Percentiles rank a stretch among this genome's conserved stretches.
These are phyloP conservation scores for Hydractinia echinata DNA, from an alignment of 30 jellyfish, hydroid and myxozoan species.

Conservation along the genomic window DNA sequence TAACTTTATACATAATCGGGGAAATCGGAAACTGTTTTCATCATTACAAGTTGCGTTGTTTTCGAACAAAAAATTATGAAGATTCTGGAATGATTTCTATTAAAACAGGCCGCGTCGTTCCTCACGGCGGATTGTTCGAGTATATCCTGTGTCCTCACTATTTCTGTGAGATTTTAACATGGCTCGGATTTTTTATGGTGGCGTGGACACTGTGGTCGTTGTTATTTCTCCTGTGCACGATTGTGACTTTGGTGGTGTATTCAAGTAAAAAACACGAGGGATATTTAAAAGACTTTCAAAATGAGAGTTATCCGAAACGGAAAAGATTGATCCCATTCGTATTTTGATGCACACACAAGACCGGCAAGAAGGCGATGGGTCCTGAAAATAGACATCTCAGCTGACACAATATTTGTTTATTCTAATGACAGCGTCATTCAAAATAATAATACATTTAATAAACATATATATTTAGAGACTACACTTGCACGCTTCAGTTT, in stretches of 20 bases:
- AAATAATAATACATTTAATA: too few species aligned
- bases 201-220: slow-evolving; percentile 66
- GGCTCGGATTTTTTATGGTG: slow-evolving; percentile 71
- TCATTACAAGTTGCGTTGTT: slow-evolving; percentile 52
- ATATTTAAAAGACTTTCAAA: slow-evolving; percentile 50
- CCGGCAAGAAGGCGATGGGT: too few species aligned
- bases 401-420: too few species aligned
- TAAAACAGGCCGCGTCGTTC: slow-evolving; percentile 54
- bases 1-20: slow-evolving; percentile 44
- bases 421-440: too few species aligned
- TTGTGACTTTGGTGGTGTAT: slow-evolving; percentile 53
- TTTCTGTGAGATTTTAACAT: slow-evolving; percentile 60
- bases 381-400: too few species aligned
- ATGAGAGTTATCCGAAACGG: slow-evolving; percentile 64
- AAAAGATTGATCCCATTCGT: slow-evolving; percentile 59
- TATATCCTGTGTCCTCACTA: slow-evolving; percentile 75
- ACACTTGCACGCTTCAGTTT: too few species aligned
- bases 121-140: slow-evolving; percentile 50
- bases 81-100: slow-evolving; percentile 27
- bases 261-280: slow-evolving; percentile 59
- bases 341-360: not conserved
- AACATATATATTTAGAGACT: too few species aligned
- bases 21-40: slow-evolving; percentile 75
- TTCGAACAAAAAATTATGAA: slow-evolving; percentile 47
- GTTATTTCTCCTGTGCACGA: slow-evolving; percentile 46